A percentile compares a stretch with the other conserved stretches of the same genome.
Conservation (phyloP, 2,888 invertebrate genomes). For the Argyra leucocephala region DNA sequence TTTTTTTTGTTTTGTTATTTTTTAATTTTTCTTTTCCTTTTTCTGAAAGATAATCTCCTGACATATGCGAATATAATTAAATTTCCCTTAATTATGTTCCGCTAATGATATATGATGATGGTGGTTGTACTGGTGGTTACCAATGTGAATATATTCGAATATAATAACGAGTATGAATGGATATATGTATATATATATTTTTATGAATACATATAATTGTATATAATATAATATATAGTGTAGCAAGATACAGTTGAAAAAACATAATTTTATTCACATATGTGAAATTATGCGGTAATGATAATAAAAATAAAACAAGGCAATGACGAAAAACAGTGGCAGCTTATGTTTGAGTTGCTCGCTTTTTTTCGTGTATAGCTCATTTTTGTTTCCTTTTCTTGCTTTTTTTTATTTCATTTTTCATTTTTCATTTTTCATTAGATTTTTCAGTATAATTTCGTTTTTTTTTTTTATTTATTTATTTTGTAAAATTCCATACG, state of each 20-base stretch:
- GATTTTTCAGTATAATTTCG: not conserved
- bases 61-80: slow-evolving; percentile 3
- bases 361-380: too few species aligned
- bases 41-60: not conserved
- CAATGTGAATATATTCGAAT: not conserved
- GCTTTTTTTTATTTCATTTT: not conserved
- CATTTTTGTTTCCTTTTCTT: not conserved
- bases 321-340: not conserved
- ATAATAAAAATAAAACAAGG: not conserved
- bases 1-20: too few species aligned
- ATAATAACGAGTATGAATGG: too few species aligned
- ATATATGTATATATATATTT: too few species aligned
- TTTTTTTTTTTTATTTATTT: not conserved
- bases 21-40: too few species aligned
- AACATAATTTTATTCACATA: not conserved
- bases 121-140: not conserved
- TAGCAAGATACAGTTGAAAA: too few species aligned
- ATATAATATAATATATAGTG: too few species aligned
- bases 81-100: slow-evolving; percentile 4
- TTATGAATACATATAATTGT: too few species aligned
- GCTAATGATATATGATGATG: slow-evolving; percentile 3
- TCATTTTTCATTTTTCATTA: not conserved
- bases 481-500: not conserved
- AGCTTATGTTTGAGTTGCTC: too few species aligned
- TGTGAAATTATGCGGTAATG: not conserved